Evolutionary conservation across 2,113 vertebrate species (phyloP).

Genomic region (Dromaius novaehollandiae): DNA sequence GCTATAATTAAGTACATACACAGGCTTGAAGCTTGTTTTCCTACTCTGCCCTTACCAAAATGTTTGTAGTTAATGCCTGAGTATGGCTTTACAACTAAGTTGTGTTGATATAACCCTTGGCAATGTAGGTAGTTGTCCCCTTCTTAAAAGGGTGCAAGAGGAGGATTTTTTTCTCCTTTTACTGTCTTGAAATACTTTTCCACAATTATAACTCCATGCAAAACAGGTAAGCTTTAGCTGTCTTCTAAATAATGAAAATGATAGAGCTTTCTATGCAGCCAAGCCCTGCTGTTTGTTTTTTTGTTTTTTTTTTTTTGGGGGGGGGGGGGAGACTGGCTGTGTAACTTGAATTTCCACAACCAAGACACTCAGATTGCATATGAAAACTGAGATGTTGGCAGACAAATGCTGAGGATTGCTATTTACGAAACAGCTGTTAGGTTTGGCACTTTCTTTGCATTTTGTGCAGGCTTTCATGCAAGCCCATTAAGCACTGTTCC

Average conservation of each 20-base stretch:
- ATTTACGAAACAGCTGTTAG: background rate
- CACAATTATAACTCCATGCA: rapidly evolving
- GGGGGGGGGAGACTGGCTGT: background rate
- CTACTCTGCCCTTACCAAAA: background rate
- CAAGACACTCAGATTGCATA: background rate
- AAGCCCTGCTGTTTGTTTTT: background rate
- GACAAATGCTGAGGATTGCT: background rate
- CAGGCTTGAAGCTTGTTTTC: rapidly evolving
- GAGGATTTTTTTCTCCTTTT: background rate
- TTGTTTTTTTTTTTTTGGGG: background rate
- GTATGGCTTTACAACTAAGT: rapidly evolving
- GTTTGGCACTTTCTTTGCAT: background rate
- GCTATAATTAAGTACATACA: rapidly evolving
- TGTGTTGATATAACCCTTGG: rapidly evolving
- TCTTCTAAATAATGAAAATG: no score
- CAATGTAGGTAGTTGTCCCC: background rate
- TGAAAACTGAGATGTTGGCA: background rate
- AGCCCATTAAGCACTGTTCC: no score
- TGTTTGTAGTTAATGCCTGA: rapidly evolving
- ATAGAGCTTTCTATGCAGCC: background rate
- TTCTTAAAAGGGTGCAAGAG: no score
- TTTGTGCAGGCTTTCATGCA: no score
- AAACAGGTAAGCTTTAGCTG: no score
- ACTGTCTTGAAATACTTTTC: background rate
- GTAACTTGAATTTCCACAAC: rapidly evolving